These are phyloP conservation scores for Candidula unifasciata DNA, from an alignment of 2,888 invertebrate species.

Conservation along the genomic window DNA sequence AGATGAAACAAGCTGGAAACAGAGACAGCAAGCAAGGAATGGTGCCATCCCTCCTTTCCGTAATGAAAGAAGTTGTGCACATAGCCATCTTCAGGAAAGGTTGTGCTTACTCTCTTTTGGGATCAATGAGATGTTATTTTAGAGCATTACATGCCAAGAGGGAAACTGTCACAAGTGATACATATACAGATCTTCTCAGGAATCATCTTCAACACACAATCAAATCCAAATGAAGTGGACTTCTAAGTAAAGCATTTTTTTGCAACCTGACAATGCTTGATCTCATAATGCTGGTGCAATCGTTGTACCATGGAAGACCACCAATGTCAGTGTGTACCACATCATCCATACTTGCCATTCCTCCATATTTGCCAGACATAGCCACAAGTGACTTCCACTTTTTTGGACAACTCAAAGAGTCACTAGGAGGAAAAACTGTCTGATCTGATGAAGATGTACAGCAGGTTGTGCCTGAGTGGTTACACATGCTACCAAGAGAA, in stretches of 20 bases:
- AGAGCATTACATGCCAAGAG: neutral
- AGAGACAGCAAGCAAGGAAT: no score
- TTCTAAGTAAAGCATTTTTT: conserved; percentile 3
- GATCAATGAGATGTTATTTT: neutral
- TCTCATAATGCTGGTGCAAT: neutral
- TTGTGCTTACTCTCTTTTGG: neutral
- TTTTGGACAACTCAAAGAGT: no score
- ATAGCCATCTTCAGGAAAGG: no score
- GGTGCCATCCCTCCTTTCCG: no score
- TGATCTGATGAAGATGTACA: no score
- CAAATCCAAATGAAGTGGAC: neutral
- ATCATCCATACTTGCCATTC: neutral
- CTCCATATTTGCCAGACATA: no score
- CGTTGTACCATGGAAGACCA: neutral
- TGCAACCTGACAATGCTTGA: conserved; percentile 1
- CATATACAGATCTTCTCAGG: neutral
- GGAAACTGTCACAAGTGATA: neutral
- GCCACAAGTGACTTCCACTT: no score
- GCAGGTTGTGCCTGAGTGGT: no score
- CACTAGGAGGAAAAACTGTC: no score
- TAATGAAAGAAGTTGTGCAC: no score
- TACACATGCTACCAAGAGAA: no score
- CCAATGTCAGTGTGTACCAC: neutral
- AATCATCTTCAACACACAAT: neutral
- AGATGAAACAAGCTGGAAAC: no score